A percentile compares a stretch with the other conserved stretches of the same genome.
phyloP scores from a whole-genome alignment of 2,888 invertebrate genomes.

The Ypsolopha sequella region DNA sequence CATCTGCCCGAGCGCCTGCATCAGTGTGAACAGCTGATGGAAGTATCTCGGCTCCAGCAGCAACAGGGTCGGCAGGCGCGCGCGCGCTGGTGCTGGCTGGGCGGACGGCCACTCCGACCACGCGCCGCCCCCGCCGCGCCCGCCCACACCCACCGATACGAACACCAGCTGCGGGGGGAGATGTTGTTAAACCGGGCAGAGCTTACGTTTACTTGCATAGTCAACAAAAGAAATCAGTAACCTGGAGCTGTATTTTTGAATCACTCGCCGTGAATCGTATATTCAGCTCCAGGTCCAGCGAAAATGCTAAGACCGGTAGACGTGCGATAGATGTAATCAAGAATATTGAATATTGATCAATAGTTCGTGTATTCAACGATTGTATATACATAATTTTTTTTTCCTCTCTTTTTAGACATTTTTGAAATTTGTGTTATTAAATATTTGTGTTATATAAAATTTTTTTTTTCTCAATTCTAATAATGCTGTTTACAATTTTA shows the following conservation, averaged over 20 bases:
- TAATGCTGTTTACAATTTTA: too few relatives aligned
- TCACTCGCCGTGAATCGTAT: background rate
- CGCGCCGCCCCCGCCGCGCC: slow-evolving; percentile 72
- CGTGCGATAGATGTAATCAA: background rate
- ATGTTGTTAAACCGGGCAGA: background rate
- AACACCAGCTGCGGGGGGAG: slow-evolving; percentile 78
- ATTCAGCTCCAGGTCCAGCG: background rate
- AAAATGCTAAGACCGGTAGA: background rate
- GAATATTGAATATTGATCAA: too few relatives aligned
- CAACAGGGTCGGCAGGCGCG: slow-evolving; percentile 87
- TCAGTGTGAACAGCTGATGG: slow-evolving; percentile 89
- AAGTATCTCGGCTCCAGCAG: slow-evolving; percentile 90
- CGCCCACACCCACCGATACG: slow-evolving; percentile 88
- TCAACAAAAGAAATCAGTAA: too few relatives aligned
- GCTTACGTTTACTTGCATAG: background rate
- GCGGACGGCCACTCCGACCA: slow-evolving; percentile 87
- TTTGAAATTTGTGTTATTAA: too few relatives aligned
- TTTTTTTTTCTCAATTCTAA: too few relatives aligned
- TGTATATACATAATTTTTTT: too few relatives aligned
- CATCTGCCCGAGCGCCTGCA: slow-evolving; percentile 92
- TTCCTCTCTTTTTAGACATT: too few relatives aligned
- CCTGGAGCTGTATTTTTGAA: too few relatives aligned
- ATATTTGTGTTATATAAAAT: too few relatives aligned
- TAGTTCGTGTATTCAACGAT: too few relatives aligned
- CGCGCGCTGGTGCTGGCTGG: slow-evolving; percentile 87